Evolutionary conservation across 2,797 vertebrate genomes (phyloP), one percentile per base, ranked within the genome.

Genomic region (Danionella dracula): DNA sequence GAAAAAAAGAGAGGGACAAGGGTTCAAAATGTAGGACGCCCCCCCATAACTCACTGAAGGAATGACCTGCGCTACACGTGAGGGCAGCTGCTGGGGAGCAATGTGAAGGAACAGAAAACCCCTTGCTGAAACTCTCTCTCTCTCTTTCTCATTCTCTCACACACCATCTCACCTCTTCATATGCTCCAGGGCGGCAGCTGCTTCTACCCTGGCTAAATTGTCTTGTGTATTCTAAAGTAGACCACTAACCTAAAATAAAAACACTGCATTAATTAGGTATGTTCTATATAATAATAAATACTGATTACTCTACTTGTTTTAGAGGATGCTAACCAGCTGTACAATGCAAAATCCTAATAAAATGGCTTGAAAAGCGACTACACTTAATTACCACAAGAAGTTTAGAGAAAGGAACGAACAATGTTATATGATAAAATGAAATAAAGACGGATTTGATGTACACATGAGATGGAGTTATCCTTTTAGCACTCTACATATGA

Each of bases 21-120:
- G 69, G 46, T 3, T 27, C 6, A 62, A n/a, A 71, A 79, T 79
- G 63, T 79, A 77, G 78, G 75, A 66, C 72, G 12, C 44, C 62
- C 69, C 69, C 65, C 68, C 58, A 27, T 6, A 3, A 27, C 62
- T 42, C 59, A 29, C 66, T 70, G 69, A 72, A 76, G 66, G 74
- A 78, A 72, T 62, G 66, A 78, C 63, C 61, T 68, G 71, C 9
- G 6, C 37, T 54, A 51, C 29, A 46, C 38, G 20, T 41, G 27
- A 64, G 35, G 56, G 53, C 69, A 58, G 40, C 70, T 51, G 13
- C 40, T 27, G 61, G 41, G 73, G 49, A 60, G 68, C 38, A 34
- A 35, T 41, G 58, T 41, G 38, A 10, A 29, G 50, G 49, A 13
- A 17, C 41, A 35, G 53, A 65, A 71, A 66, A 60, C 23, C 56